A percentile compares a stretch with the other conserved stretches of the same genome.
These are phyloP conservation scores for Lacerta bilineata DNA, from an alignment of 2,797 vertebrate species.

Conservation along the genomic window DNA sequence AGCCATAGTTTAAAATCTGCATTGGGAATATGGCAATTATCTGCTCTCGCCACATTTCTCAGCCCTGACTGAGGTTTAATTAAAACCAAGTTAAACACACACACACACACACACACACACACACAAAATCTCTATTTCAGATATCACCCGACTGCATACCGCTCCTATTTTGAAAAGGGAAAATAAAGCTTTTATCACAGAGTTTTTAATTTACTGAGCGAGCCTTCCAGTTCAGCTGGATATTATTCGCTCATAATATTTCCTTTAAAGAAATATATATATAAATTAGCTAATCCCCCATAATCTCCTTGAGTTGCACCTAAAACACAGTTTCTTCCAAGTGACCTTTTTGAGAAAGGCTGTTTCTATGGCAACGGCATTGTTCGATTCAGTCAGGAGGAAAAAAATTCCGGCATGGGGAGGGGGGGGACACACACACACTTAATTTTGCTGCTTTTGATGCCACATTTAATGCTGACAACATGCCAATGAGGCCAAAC, in stretches of 20 bases:
- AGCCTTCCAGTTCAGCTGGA: constrained; percentile 70
- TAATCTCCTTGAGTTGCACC: constrained; percentile 87
- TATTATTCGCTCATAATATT: constrained; percentile 67
- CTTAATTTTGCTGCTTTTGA: constrained; percentile 77
- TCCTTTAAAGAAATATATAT: constrained; percentile 70
- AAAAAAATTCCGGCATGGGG: constrained; percentile 66
- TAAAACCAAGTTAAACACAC: constrained; percentile 84
- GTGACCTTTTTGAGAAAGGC: constrained; percentile 95
- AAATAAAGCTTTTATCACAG: constrained; percentile 62
- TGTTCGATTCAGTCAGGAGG: constrained; percentile 80
- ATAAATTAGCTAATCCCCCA: constrained; percentile 80
- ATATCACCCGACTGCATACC: constrained; percentile 75
- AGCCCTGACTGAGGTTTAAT: constrained; percentile 85
- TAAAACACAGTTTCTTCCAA: constrained; percentile 88
- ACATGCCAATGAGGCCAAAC: constrained; percentile 47
- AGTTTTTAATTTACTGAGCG: constrained; percentile 69
- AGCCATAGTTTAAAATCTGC: constrained; percentile 74
- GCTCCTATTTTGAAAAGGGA: constrained; percentile 1
- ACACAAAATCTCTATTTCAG: constrained; percentile 72
- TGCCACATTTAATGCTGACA: constrained; percentile 69
- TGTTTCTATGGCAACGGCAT: constrained; percentile 95
- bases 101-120: constrained; percentile 63
- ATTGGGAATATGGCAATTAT: constrained; percentile 83
- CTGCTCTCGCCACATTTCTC: constrained; percentile 82
- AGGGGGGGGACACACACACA: constrained; percentile 39